These are phyloP conservation scores for Macrotrachela quadricornifera DNA, from an alignment of 1,140 invertebrate species.

Conservation along the genomic window DNA sequence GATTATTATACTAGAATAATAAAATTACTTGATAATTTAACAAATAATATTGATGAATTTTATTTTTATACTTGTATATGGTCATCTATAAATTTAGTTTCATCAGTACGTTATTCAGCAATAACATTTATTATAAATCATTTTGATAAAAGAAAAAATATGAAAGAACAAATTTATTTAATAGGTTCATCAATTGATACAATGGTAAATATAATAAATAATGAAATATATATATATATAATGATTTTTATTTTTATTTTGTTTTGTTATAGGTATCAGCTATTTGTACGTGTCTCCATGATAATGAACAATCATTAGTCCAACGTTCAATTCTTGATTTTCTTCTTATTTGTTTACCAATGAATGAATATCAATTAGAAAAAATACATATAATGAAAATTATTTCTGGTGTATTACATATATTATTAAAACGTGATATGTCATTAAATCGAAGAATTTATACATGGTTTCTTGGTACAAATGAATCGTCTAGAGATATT, in stretches of 20 bases:
- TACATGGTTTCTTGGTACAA: slow-evolving; percentile 50
- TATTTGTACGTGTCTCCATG: slow-evolving; percentile 50
- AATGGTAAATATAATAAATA: slow-evolving; percentile 30
- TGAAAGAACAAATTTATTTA: slow-evolving; percentile 4
- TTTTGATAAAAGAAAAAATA: slow-evolving; percentile 38
- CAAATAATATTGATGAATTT: slow-evolving; percentile 50
- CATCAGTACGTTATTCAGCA: slow-evolving; percentile 58
- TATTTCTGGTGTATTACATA: slow-evolving; percentile 53
- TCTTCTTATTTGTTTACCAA: slow-evolving; percentile 57
- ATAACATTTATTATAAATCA: slow-evolving; percentile 57
- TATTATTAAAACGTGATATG: slow-evolving; percentile 68
- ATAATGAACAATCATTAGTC: slow-evolving; percentile 52
- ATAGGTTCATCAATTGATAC: slow-evolving; percentile 3
- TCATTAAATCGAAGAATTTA: slow-evolving; percentile 66
- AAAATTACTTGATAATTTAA: slow-evolving; percentile 17
- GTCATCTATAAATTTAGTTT: slow-evolving; percentile 56
- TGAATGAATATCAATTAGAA: slow-evolving; percentile 54
- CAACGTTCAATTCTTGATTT: slow-evolving; percentile 68
- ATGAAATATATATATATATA: too few species aligned
- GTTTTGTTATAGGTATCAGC: slow-evolving; percentile 19
- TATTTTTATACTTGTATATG: slow-evolving; percentile 71
- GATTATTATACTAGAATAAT: slow-evolving; percentile 54
- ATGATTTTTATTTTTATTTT: too few species aligned
- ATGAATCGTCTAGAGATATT: too few species aligned
- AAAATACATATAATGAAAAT: slow-evolving; percentile 51